Base-by-base conservation (phyloP, 1,140 invertebrate genomes). In the Zaprionus davidi region DNA sequence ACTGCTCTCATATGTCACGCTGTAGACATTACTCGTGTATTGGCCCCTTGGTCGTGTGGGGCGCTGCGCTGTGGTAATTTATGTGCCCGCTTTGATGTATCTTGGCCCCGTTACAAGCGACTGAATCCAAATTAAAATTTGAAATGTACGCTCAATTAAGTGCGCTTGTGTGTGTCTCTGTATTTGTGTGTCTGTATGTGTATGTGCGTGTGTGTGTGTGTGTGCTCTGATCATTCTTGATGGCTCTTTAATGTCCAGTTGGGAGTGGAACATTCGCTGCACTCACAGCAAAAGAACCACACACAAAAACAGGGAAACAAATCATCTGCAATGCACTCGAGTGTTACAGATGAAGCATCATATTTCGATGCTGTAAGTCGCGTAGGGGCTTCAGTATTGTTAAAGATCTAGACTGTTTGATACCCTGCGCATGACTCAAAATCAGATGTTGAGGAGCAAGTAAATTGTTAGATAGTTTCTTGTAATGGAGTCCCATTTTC, bases 1-100 rank as follows among this genome's bases (percentile, higher is more conserved):
- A 34, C 68, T 60, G 63, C 46, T 60, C 65, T 74, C 73, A 71
- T 78, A 83, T 81, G 63, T 78, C 80, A 87, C 69, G 71, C 87
- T 73, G 56, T 49, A 74, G 68, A 70, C 58, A 55, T 65, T 58
- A 74, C 60, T 59, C 49, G 34, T 70, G 31, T 22, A 15, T 51
- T 53, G 41, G 34, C 17, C 46, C 26, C 44, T 28, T 64, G 17
- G 66, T 36, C 12, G 31, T 55, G 24, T 46, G 41, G n/a, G 41
- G 41, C 41, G 11, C 53, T 67, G 6, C 44, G 31, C 34, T 24
- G 64, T 44, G 58, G 70, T 80, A 75, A 82, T 84, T 82, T 82
- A 73, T 80, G 71, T 71, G 58, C 74, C 58, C 34, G 56, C 65
- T 69, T 73, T 73, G 44, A 59, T 71, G 63, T 57, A 66, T 41